Evolutionary conservation across 2,888 invertebrate genomes (phyloP).

Genomic region (Sphecodes monilicornis): DNA sequence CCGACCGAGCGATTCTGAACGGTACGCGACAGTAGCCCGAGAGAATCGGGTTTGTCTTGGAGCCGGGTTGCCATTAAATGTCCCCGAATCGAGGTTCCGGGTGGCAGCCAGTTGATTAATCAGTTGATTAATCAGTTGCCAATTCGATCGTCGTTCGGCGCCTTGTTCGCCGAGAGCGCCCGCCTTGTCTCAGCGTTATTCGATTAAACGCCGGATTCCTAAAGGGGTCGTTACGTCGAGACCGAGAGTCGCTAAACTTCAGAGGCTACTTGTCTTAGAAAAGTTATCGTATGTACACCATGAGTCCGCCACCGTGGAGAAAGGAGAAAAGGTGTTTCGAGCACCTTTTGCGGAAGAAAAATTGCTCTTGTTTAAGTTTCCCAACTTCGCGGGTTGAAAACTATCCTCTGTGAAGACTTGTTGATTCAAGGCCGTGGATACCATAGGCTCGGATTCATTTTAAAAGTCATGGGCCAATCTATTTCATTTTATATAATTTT

Average conservation of each 20-base stretch:
- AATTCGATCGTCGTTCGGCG: constrained; percentile 10
- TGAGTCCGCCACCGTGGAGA: too few relatives aligned
- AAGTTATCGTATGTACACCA: too few relatives aligned
- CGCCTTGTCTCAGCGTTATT: background rate
- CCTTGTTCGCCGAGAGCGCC: background rate
- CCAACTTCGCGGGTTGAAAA: too few relatives aligned
- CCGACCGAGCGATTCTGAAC: constrained; percentile 8
- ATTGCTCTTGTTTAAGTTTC: too few relatives aligned
- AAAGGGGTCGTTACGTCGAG: background rate
- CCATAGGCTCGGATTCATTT: too few relatives aligned
- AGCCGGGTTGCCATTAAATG: constrained; percentile 29
- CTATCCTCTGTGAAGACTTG: too few relatives aligned
- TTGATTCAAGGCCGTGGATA: too few relatives aligned
- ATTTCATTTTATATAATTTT: too few relatives aligned
- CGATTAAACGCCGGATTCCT: background rate
- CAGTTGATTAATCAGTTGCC: background rate
- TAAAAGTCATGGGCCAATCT: too few relatives aligned
- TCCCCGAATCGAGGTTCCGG: background rate
- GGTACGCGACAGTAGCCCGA: constrained; percentile 2
- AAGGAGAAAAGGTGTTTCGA: too few relatives aligned
- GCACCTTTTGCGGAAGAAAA: too few relatives aligned
- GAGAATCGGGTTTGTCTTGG: constrained; percentile 10
- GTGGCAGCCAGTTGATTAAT: background rate
- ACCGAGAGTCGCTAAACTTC: background rate
- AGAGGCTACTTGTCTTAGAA: background rate